phyloP scores from a whole-genome alignment of 2,113 vertebrate species.

The Trematocara variabile region DNA sequence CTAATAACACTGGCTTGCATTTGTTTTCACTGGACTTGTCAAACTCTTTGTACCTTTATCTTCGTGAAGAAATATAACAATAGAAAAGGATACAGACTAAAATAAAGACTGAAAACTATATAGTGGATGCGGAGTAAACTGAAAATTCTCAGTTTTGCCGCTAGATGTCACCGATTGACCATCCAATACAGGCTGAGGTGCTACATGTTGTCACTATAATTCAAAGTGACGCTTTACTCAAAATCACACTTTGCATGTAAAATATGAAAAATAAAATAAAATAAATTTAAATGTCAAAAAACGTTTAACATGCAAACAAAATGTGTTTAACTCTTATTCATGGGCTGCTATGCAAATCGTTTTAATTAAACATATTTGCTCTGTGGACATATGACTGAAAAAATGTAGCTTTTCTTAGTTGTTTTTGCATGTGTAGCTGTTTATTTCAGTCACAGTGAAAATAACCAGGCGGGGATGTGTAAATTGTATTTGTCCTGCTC shows the following conservation, averaged over 20 bases:
- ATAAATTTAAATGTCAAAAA: not conserved
- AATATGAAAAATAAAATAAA: not conserved
- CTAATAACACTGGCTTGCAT: not conserved
- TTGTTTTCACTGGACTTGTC: not conserved
- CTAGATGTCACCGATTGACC: conserved; percentile 60
- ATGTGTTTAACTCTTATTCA: not conserved
- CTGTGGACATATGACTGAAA: not conserved
- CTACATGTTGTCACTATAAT: not conserved
- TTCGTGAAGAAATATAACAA: not conserved
- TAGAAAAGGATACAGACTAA: not conserved
- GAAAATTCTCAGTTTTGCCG: not conserved
- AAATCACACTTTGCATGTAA: not conserved
- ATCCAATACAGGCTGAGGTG: not conserved
- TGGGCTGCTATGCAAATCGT: not conserved
- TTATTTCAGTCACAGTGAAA: not conserved
- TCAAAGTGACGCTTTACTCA: not conserved
- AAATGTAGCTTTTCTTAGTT: not conserved
- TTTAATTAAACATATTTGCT: not conserved
- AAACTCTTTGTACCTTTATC: not conserved
- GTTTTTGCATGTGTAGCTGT: not conserved
- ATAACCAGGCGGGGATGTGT: not conserved
- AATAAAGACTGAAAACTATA: not conserved
- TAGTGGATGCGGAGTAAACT: not conserved
- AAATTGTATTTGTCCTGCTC: not conserved
- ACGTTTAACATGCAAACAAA: not conserved